Conservation (phyloP, 2,888 invertebrate species). For the Eucera pruinosa region DNA sequence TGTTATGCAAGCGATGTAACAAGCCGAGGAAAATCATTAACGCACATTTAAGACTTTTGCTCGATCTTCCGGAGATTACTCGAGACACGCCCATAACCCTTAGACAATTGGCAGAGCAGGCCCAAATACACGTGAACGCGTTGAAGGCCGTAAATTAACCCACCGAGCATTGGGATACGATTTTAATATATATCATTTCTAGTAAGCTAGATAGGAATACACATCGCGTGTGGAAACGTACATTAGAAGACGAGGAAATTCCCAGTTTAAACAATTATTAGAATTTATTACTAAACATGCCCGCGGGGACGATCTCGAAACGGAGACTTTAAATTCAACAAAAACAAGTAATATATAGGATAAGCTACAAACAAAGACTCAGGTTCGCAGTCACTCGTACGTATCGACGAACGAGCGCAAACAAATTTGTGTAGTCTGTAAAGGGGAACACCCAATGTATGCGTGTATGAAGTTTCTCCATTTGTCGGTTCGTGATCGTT, state of each 20-base stretch:
- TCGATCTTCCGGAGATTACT: not conserved
- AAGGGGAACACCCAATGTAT: not conserved
- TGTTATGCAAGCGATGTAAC: no score
- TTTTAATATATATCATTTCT: not conserved
- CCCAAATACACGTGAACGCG: slow-evolving; percentile 7
- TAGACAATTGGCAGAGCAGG: not conserved
- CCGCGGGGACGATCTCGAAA: not conserved
- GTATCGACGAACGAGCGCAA: not conserved
- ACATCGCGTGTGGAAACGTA: slow-evolving; percentile 10
- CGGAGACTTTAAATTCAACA: not conserved
- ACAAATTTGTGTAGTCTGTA: not conserved
- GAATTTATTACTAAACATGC: slow-evolving; percentile 1
- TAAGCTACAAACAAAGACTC: not conserved
- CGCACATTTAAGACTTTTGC: not conserved
- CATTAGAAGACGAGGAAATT: slow-evolving; percentile 13
- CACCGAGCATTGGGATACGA: slow-evolving; percentile 1
- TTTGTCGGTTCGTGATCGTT: no score
- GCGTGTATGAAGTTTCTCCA: not conserved
- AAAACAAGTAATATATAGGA: not conserved
- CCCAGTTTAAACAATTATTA: not conserved
- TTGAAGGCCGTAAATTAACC: not conserved
- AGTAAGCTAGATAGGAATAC: slow-evolving; percentile 11
- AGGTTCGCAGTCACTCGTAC: no score
- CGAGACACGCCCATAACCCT: not conserved
- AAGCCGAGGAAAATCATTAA: no score